Base-by-base conservation (phyloP, 2,797 vertebrate genomes). In the Paedocypris micromegethes region DNA sequence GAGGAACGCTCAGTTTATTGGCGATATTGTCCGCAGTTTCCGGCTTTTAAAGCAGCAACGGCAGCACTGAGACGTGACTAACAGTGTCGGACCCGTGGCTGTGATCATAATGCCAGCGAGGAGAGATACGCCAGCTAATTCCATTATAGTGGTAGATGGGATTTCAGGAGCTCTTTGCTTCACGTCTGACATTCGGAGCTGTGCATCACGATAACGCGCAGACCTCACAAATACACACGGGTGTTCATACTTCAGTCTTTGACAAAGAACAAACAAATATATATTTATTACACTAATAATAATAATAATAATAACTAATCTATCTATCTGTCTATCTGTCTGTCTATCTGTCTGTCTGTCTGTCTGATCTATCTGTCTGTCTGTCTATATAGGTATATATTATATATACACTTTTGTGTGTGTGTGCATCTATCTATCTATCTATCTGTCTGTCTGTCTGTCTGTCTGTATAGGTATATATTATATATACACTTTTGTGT, bases 51-150 rank as follows among this genome's bases (percentile, higher is more conserved):
- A 51, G 50, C 43, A 64, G 59, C 51, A 72, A 57, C 59, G 58
- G 5, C 46, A 49, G 58, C 58, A 76, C 66, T 44, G 57, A 70
- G 50, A 71, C 40, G 68, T 74, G 63, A 73, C 74, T 64, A 51
- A 77, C 61, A 77, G 42, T 41, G 49, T 6, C 46, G 52, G 69
- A 71, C 53, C 68, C 56, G 64, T 76, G 66, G 68, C 49, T 23
- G 58, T 70, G 56, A 9, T 61, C 70, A 78, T 77, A 72, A 73
- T 55, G 64, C 64, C 66, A 44, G 74, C 73, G 67, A 60, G 62
- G 58, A 74, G 58, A 67, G 69, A 75, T 63, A 75, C 52, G 55
- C 48, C 58, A 64, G 57, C 56, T 75, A 74, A 76, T 76, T 75
- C 72, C 43, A 65, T 64, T 52, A 72, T 64, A 68, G 65, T 49